A percentile compares a stretch with the other conserved stretches of the same genome.
Conservation (phyloP, 2,797 vertebrate species). For the Sebastes nivosus region DNA sequence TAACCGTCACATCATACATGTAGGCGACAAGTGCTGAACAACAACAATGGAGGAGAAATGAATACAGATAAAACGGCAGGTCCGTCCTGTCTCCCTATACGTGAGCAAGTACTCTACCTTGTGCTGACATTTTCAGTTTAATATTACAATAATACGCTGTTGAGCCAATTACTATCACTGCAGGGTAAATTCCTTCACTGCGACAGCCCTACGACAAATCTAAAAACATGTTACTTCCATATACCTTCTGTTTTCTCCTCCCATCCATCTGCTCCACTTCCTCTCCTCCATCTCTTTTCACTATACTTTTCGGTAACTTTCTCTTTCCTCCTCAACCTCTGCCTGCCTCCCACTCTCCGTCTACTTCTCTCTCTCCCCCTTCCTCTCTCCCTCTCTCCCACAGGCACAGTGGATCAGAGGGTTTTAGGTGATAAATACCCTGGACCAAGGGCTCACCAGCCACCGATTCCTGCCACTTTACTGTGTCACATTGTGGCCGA, state of each 20-base stretch:
- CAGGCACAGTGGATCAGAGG: conserved; percentile 65
- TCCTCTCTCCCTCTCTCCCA: conserved; percentile 29
- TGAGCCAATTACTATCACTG: too few relatives aligned
- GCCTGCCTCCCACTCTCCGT: conserved; percentile 15
- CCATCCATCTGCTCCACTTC: not conserved
- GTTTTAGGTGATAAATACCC: conserved; percentile 75
- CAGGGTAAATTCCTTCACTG: too few relatives aligned
- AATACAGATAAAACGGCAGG: too few relatives aligned
- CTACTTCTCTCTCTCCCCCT: not conserved
- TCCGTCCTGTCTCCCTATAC: too few relatives aligned
- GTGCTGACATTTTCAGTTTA: too few relatives aligned
- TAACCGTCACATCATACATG: too few relatives aligned
- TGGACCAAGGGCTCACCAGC: conserved; percentile 68
- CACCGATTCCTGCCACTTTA: conserved; percentile 68
- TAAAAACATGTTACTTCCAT: not conserved
- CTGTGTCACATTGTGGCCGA: conserved; percentile 74
- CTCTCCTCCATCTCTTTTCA: not conserved
- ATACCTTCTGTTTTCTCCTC: not conserved
- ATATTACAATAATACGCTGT: too few relatives aligned
- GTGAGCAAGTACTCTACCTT: too few relatives aligned
- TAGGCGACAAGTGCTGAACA: accelerated
- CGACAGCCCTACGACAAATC: too few relatives aligned
- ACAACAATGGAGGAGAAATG: too few relatives aligned
- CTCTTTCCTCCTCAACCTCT: conserved; percentile 33
- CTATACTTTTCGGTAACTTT: conserved; percentile 35